Base-by-base conservation (phyloP, 2,888 invertebrate species). In the Trachelus iudaicus region DNA sequence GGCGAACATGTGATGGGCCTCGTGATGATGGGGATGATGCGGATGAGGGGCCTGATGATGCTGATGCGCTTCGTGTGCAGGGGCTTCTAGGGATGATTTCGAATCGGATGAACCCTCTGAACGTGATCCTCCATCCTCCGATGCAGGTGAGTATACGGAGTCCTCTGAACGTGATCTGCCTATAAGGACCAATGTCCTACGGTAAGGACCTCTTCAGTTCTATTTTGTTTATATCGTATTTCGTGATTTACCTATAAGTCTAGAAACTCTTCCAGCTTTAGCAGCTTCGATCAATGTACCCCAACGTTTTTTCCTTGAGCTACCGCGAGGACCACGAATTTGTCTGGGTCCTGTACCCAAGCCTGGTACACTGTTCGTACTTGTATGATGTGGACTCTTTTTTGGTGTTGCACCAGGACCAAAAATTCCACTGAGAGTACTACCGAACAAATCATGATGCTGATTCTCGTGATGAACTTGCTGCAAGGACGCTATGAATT, bases 231-330 rank as follows among this genome's bases (percentile, higher is more conserved):
- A 33, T 71, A 71, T 71, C 15, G 71, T 56, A 56, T 56, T 23
- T 23, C 2, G 15, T 56, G 23, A 81, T 82, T 88, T 83, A 91
- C 97, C 96, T 83, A 97, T 95, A 87, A 97, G 94, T 82, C 96
- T 94, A 35, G 96, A 95, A 75, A 97, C 96, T 86, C 95, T 94
- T 37, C 96, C 96, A 80, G 95, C 95, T 88, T 96, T 96, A 71
- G 97, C 97, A 73, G 97, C 97, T 90, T 97, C 97, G 89, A 97
- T 97, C 81, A 97, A 93, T 69, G 97, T 97, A 81, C 96, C 96
- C 96, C 96, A 96, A 86, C 95, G 94, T 68, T 96, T 94, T 91
- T 96, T 96, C 91, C 96, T 95, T 12, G 95, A 89, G 76, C 85
- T 85, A 0, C 85, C 82, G 73, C 89, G 85, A 3, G 79, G 81